These are phyloP conservation scores for Cydia amplana DNA, from an alignment of 1,140 invertebrate species.

Conservation along the genomic window DNA sequence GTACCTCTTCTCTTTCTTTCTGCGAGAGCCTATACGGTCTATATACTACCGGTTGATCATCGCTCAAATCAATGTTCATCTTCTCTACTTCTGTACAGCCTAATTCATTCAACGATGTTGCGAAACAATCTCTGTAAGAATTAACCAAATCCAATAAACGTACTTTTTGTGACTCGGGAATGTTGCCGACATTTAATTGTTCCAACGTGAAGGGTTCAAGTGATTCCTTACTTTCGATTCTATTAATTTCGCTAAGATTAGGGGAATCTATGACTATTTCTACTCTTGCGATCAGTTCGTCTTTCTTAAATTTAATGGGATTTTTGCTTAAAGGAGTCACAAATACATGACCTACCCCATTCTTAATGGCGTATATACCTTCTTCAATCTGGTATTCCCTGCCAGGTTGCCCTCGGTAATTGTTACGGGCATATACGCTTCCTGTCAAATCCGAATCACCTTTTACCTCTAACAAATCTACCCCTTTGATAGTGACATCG, in stretches of 20 bases:
- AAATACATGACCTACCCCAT: conserved; percentile 13
- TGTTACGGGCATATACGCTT: conserved; percentile 20
- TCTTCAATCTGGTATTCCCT: conserved; percentile 25
- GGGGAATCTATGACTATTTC: conserved; percentile 23
- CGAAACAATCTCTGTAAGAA: conserved; percentile 32
- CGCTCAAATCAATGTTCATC: conserved; percentile 29
- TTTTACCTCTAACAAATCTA: conserved; percentile 1
- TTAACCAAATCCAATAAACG: conserved; percentile 27
- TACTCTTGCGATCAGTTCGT: conserved; percentile 25
- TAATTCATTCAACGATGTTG: conserved; percentile 20
- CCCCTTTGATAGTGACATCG: not conserved
- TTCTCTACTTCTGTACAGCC: conserved; percentile 26
- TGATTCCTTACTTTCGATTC: not conserved
- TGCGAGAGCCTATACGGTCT: conserved; percentile 26
- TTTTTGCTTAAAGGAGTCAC: conserved; percentile 4
- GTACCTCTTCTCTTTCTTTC: conserved; percentile 21
- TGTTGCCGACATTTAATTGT: conserved; percentile 24
- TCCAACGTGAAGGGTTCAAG: conserved; percentile 24
- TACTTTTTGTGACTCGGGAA: conserved; percentile 7
- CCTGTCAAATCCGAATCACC: conserved; percentile 1
- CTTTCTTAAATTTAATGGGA: conserved; percentile 9
- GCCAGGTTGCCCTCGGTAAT: conserved; percentile 11
- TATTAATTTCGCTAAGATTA: conserved; percentile 22
- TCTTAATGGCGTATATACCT: conserved; percentile 4
- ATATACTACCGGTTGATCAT: conserved; percentile 30